Conservation (phyloP, 2,113 vertebrate genomes). For the Actenoides hombroni region DNA sequence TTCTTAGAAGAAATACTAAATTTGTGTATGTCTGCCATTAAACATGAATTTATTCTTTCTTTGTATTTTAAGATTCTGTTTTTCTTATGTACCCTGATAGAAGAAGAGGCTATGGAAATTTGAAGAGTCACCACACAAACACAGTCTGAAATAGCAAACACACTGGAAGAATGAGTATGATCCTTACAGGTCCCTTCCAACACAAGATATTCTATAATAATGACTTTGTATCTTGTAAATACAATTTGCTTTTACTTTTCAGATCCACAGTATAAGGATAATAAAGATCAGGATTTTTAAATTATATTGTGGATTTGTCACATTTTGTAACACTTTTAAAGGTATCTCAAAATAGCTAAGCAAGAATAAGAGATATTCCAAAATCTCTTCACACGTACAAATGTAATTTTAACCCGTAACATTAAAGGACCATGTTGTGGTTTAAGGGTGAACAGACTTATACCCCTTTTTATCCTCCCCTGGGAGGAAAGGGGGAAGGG, state of each 20-base stretch:
- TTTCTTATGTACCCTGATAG: background rate
- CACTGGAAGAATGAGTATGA: background rate
- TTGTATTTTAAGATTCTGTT: background rate
- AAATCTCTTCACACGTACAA: background rate
- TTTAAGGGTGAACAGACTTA: too few species aligned
- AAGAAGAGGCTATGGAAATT: background rate
- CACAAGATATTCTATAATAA: background rate
- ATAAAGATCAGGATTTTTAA: background rate
- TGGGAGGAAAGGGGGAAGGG: too few species aligned
- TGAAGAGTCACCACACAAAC: background rate
- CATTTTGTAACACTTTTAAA: background rate
- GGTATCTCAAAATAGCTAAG: background rate
- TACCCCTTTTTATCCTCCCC: too few species aligned
- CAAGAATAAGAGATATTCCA: background rate
- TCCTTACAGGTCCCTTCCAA: background rate
- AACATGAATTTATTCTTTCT: background rate
- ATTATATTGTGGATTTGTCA: background rate
- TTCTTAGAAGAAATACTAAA: background rate
- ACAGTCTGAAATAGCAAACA: background rate
- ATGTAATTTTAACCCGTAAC: background rate
- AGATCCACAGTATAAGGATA: background rate
- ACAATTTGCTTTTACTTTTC: background rate
- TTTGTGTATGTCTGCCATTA: background rate
- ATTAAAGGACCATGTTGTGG: background rate
- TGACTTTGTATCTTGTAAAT: background rate